Evolutionary conservation across 2,888 invertebrate species (phyloP), one percentile per base, ranked within the genome.

Genomic region (Cybosia mesomella): DNA sequence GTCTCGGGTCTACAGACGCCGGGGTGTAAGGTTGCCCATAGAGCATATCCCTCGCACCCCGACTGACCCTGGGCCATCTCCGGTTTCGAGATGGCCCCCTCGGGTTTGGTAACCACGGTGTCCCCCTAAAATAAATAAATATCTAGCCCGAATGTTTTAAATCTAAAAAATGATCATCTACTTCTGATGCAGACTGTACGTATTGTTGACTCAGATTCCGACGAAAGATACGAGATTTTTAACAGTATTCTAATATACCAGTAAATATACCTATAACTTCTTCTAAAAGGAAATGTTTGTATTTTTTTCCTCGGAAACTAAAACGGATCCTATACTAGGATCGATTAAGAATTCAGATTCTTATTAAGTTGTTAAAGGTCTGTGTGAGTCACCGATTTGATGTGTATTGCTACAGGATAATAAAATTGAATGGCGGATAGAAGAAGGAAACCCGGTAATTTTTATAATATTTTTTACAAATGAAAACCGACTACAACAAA

Each of bases 281-380:
- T 32, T 53, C 32, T 21, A 53, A 11, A 62, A 58, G 58, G 58
- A 58, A 64, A 58, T 64, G 32, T 64, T 64, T 64, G 28, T 58
- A 64, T 64, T 10, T 21, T 21, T 13, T 28, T 63, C 34, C 18
- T 64, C 22, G 24, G 64, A 64, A 64, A 15, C 32, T 32, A 22
- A 64, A 15, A 21, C 64, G 43, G 58, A 61, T 61, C 0, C 49
- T 18, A 10, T 34, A 18, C 21, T 21, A n/a, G 21, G 22, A 39
- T 34, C 21, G 21, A 21, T 49, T n/a, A 9, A 49, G 43, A 43
- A 43, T 43, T 28, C 28, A 28, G 28, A 28, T 28, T 43, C 43
- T 13, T 62, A 32, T 18, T 53, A 62, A 18, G 0, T 34, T 53
- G 34, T 21, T 9, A 62, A 21, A 53, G 28, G 24, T 1, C 22